A percentile compares a stretch with the other conserved stretches of the same genome.
Evolutionary conservation across 2,797 vertebrate species (phyloP).

Genomic region (Clarias laeviceps): DNA sequence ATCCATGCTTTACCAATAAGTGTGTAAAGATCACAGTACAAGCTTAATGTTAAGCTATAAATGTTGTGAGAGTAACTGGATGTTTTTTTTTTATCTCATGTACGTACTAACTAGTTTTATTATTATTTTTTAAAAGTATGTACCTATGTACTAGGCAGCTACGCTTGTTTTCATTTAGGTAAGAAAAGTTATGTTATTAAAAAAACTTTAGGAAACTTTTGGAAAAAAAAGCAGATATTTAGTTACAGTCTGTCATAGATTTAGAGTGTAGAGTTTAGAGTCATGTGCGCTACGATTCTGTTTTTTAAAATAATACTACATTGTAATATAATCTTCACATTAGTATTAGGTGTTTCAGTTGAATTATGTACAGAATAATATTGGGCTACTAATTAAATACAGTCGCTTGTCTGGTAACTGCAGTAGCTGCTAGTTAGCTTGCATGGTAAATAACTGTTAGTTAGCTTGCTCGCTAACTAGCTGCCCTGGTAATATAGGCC

Average conservation of each 20-base stretch:
- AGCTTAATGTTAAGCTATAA: not conserved
- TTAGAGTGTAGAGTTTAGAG: not conserved
- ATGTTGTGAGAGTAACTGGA: not conserved
- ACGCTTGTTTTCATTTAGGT: not conserved
- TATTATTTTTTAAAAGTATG: not conserved
- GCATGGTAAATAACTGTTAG: too few species aligned
- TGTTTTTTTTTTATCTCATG: not conserved
- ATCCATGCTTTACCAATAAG: conserved; percentile 53
- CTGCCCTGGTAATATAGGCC: not conserved
- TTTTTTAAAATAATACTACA: not conserved
- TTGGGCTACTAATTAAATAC: not conserved
- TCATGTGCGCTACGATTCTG: not conserved
- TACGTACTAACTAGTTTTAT: not conserved
- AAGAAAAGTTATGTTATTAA: too few species aligned
- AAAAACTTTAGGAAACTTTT: too few species aligned
- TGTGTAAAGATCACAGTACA: not conserved
- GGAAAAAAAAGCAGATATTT: not conserved
- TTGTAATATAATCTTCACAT: not conserved
- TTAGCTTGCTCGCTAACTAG: not conserved
- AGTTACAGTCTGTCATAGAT: not conserved
- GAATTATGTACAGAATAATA: not conserved
- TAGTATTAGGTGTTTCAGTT: not conserved
- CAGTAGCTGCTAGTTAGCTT: too few species aligned
- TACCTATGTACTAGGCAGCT: not conserved
- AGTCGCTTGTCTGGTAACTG: too few species aligned